A percentile compares a stretch with the other conserved stretches of the same genome.
phyloP scores from a whole-genome alignment of 2,113 vertebrate species.

The Sceloporus undulatus region DNA sequence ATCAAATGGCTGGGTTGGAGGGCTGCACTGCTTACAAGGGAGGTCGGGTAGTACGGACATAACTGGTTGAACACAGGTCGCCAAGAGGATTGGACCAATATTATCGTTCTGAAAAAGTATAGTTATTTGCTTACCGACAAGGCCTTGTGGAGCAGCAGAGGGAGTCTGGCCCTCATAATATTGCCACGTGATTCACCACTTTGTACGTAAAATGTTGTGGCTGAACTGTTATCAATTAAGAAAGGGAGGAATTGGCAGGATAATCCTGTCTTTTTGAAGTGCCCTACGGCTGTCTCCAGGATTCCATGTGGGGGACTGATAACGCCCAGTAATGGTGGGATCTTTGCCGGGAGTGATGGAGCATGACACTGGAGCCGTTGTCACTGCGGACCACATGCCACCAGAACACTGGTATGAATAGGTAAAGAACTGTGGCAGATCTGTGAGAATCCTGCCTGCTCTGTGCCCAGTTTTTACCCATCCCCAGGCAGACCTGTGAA shows the following conservation, averaged over 20 bases:
- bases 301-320: conserved; percentile 6
- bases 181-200: too few relatives aligned
- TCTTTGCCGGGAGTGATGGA: background rate
- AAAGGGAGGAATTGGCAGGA: conserved; percentile 37
- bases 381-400: conserved; percentile 44
- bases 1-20: too few relatives aligned
- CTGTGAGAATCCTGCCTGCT: conserved; percentile 38
- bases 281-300: background rate
- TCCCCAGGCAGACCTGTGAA: conserved; percentile 52
- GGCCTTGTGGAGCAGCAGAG: too few relatives aligned
- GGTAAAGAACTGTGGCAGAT: conserved; percentile 5
- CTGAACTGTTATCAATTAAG: conserved; percentile 64
- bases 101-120: too few relatives aligned
- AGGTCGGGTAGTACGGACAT: too few relatives aligned
- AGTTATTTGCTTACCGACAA: too few relatives aligned
- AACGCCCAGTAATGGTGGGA: conserved; percentile 7
- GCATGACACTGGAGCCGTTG: conserved; percentile 55
- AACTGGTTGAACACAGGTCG: too few relatives aligned
- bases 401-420: background rate
- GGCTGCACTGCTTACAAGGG: too few relatives aligned
- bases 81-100: too few relatives aligned
- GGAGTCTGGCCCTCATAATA: too few relatives aligned
- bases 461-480: conserved; percentile 29
- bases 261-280: conserved; percentile 47
- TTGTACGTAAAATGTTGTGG: too few relatives aligned